Evolutionary conservation across 2,113 vertebrate genomes (phyloP).

Genomic region (Macquaria australasica): DNA sequence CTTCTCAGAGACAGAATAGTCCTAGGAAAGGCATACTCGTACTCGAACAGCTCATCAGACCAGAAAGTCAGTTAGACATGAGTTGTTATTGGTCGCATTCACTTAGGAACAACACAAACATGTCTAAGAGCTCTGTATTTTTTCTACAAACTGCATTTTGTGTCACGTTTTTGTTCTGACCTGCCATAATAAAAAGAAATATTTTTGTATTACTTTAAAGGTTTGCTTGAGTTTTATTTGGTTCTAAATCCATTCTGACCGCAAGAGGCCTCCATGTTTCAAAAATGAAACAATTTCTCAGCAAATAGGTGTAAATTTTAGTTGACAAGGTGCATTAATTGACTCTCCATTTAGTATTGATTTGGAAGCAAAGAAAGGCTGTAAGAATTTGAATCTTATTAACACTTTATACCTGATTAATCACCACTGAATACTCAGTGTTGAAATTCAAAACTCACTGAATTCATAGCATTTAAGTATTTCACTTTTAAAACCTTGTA

Average conservation of each 20-base stretch:
- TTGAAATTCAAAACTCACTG: neutral
- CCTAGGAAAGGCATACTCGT: conserved; percentile 95
- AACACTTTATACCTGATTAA: neutral
- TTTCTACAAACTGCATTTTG: conserved; percentile 93
- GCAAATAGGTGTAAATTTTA: neutral
- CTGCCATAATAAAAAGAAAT: conserved; percentile 93
- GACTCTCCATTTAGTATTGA: neutral
- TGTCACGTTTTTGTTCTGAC: conserved; percentile 91
- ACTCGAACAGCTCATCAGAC: conserved; percentile 90
- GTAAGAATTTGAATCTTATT: neutral
- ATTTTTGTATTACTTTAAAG: conserved; percentile 96
- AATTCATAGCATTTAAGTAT: neutral
- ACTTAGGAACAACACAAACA: conserved; percentile 72
- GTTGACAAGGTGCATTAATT: neutral
- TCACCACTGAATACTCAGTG: neutral
- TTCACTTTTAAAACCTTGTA: neutral
- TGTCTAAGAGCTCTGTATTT: conserved; percentile 93
- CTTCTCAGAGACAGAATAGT: conserved; percentile 98
- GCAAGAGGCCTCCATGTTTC: neutral
- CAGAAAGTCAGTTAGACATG: conserved; percentile 90
- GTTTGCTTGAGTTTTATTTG: conserved; percentile 45
- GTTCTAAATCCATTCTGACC: neutral
- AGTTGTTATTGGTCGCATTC: conserved; percentile 52
- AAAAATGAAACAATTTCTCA: neutral
- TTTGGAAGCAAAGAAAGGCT: neutral